Evolutionary conservation across 23 tunicate species (phyloP).

Genomic region (Ascidia mentula): DNA sequence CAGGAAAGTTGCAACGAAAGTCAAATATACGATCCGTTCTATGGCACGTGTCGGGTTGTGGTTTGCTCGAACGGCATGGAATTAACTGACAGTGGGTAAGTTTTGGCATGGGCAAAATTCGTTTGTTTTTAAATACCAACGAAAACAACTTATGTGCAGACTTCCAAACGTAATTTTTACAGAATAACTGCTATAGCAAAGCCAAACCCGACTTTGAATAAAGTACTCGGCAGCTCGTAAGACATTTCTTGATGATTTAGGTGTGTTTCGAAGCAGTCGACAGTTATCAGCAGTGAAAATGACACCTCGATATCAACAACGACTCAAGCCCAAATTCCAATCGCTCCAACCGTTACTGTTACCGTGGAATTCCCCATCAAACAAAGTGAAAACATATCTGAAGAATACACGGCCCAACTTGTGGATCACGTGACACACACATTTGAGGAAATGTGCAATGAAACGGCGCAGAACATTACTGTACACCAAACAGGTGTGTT

Average conservation of each 20-base stretch:
- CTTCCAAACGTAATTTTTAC: no score
- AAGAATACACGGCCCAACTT: neutral
- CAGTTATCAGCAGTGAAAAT: no score
- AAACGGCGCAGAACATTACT: conserved; percentile 18
- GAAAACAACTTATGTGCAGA: no score
- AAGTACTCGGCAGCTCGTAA: no score
- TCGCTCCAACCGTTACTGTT: conserved; percentile 10
- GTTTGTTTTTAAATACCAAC: no score
- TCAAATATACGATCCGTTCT: conserved; percentile 87
- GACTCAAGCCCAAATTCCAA: neutral
- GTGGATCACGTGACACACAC: conserved; percentile 4
- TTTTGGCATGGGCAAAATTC: no score
- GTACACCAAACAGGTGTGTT: conserved; percentile 13
- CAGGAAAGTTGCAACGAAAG: conserved; percentile 33
- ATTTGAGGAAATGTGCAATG: conserved; percentile 25
- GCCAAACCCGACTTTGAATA: no score
- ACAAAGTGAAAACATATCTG: neutral
- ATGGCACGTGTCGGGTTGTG: conserved; percentile 59
- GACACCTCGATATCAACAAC: neutral
- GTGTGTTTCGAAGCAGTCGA: no score
- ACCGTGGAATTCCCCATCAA: conserved; percentile 26
- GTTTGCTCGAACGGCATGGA: conserved; percentile 37
- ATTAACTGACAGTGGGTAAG: conserved; percentile 48
- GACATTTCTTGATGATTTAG: no score
- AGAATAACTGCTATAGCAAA: no score